A percentile compares a stretch with the other conserved stretches of the same genome.
phyloP scores from a whole-genome alignment of 23 tunicate species.

The Phallusia fumigata region DNA sequence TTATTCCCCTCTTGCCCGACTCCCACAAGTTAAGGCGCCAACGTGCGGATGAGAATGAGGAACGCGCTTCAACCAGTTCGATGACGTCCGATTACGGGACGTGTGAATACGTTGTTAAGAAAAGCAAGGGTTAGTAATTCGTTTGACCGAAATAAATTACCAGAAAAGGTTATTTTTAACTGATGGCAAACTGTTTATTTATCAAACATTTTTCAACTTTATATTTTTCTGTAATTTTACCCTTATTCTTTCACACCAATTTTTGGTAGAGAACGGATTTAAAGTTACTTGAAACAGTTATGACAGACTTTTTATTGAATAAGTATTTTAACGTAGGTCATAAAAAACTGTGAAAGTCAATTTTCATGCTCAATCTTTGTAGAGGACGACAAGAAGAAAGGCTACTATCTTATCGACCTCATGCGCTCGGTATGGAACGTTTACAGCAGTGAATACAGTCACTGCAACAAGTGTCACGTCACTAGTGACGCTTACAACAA shows the following conservation, averaged over 20 bases:
- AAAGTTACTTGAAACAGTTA: too few species aligned
- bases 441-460: slow-evolving; percentile 58
- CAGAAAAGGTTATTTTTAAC: too few species aligned
- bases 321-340: too few species aligned
- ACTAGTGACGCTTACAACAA: not conserved
- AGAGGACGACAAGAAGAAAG: not conserved
- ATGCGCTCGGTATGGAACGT: slow-evolving; percentile 62
- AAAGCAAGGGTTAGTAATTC: not conserved
- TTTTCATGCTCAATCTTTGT: too few species aligned
- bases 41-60: not conserved
- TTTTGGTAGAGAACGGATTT: too few species aligned
- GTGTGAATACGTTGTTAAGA: not conserved
- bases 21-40: slow-evolving; percentile 17
- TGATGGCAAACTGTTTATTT: too few species aligned
- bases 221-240: too few species aligned
- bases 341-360: too few species aligned
- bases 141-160: too few species aligned
- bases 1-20: slow-evolving; percentile 57
- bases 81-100: not conserved
- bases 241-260: too few species aligned
- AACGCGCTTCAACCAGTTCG: not conserved
- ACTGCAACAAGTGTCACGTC: slow-evolving; percentile 56
- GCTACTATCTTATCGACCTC: slow-evolving; percentile 28
- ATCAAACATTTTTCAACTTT: too few species aligned
- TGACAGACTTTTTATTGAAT: too few species aligned